Base-by-base conservation (phyloP, 2,888 invertebrate species). In the Drosophila setosimentum region DNA sequence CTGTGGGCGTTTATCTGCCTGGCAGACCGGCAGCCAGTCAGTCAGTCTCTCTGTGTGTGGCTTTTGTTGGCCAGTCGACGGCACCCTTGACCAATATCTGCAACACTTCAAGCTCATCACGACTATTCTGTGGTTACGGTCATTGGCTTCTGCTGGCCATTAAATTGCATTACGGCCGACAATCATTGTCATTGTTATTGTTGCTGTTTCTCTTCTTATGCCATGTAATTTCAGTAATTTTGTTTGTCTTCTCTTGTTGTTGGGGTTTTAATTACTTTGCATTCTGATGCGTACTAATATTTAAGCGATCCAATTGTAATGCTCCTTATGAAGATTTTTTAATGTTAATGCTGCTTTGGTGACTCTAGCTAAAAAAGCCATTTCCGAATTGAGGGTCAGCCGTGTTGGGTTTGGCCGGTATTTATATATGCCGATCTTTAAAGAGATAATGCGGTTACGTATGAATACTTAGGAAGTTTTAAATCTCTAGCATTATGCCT, bases 71-170 rank as follows among this genome's bases (percentile, higher is more conserved):
- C 55, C 69, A 58, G 68, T 68, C 35, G 80, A 71, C 69, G 71
- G 81, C 76, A 85, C 87, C 83, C 83, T 80, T 89, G 78, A 84
- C 87, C 86, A 89, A 87, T 82, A 89, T 86, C 86, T 89, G 85
- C 78, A 89, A 82, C 87, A 89, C 89, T 89, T 87, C 73, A 85
- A 74, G 78, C 83, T 80, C 83, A 79, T 72, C 45, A 83, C 72
- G 84, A 65, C 66, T 73, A 70, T 72, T 80, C 69, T 78, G 82
- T 67, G 87, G 85, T 78, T 65, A 76, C 61, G 51, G 62, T 65
- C 82, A 79, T 59, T 80, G 76, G 68, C 72, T 68, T 67, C 77
- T 68, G 76, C 59, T 75, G 80, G 71, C 73, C 87, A 88, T 85
- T 85, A 89, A 85, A 88, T 83, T 88, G 84, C 85, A 88, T 85